Evolutionary conservation across 2,888 invertebrate genomes (phyloP).

Genomic region (Plebejus argus): DNA sequence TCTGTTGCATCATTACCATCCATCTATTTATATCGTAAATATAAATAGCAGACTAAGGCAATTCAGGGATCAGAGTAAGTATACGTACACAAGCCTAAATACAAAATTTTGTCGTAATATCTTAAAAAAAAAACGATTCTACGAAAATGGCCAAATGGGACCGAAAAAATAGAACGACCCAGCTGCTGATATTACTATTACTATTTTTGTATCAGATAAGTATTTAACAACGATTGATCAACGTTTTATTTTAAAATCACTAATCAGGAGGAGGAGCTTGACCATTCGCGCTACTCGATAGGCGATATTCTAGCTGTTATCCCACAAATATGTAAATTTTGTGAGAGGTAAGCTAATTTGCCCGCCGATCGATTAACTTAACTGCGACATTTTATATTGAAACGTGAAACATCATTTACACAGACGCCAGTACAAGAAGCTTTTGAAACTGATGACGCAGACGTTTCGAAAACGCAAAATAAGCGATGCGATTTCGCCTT

Average conservation of each 20-base stretch:
- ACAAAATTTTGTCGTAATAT: no score
- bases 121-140: no score
- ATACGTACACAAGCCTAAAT: no score
- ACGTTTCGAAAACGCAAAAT: constrained; percentile 79
- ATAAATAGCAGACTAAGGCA: no score
- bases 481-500: constrained; percentile 77
- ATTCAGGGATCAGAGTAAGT: no score
- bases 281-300: neutral
- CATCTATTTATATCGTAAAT: no score
- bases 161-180: no score
- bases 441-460: constrained; percentile 72
- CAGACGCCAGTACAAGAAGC: constrained; percentile 56
- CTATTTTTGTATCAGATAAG: neutral
- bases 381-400: constrained; percentile 4
- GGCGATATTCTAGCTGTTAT: no score
- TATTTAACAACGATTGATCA: neutral
- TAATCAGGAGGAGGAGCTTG: neutral
- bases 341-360: constrained; percentile 8
- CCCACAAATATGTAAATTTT: neutral
- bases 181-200: constrained; percentile 3
- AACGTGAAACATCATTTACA: constrained; percentile 23
- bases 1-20: no score
- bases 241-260: neutral
- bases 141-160: no score
- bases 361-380: neutral